Percentiles rank a stretch among this genome's conserved stretches.
Evolutionary conservation across 2,888 invertebrate genomes (phyloP).

Genomic region (Callinectes sapidus): DNA sequence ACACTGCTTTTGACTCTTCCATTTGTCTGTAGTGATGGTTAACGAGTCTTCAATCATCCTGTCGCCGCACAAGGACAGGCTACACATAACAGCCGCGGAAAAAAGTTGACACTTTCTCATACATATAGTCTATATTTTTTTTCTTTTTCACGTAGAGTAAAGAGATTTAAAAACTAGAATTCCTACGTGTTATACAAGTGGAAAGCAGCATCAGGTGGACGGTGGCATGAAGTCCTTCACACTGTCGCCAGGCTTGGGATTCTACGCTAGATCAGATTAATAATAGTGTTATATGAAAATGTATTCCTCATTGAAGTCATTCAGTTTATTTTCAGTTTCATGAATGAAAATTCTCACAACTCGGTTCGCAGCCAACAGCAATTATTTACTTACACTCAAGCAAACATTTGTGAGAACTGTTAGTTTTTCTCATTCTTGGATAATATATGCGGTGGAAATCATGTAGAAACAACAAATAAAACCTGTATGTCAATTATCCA

Average conservation of each 20-base stretch:
- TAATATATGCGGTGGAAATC: not conserved
- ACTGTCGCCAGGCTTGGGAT: not conserved
- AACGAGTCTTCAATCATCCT: not conserved
- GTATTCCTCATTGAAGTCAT: not conserved
- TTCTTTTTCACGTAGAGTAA: not conserved
- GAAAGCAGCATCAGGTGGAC: not conserved
- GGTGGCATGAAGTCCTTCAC: not conserved
- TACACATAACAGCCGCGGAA: not conserved
- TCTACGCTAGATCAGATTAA: not conserved
- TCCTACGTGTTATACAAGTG: not conserved
- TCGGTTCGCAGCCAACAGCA: not conserved
- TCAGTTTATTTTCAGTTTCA: constrained; percentile 17
- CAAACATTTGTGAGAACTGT: not conserved
- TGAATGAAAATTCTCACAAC: constrained; percentile 3
- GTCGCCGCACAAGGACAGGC: not conserved
- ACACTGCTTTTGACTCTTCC: not conserved
- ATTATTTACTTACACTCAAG: not conserved
- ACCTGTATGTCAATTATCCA: constrained; percentile 65
- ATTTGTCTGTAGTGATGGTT: not conserved
- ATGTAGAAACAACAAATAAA: constrained; percentile 43
- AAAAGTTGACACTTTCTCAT: not conserved
- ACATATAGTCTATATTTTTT: too few species aligned
- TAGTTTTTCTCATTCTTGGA: not conserved
- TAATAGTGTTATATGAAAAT: not conserved
- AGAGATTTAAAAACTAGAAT: not conserved